phyloP scores from a whole-genome alignment of 2,888 invertebrate genomes.

The Pilophorus perplexus region DNA sequence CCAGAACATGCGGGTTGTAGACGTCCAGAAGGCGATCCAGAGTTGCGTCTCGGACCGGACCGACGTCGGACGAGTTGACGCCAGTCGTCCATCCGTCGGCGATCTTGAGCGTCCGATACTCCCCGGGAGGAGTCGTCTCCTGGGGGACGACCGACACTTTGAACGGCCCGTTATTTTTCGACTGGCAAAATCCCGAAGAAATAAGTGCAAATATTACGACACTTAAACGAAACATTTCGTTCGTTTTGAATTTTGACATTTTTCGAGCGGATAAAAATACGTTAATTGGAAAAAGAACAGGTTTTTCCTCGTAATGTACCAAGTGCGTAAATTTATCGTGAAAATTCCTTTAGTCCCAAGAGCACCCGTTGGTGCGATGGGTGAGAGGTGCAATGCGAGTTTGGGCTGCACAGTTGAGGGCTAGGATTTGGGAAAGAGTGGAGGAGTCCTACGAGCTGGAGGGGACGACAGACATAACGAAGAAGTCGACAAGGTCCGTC shows the following conservation, averaged over 20 bases:
- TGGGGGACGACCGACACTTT: slow-evolving; percentile 15
- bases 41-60: not conserved
- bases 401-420: not conserved
- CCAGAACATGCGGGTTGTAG: slow-evolving; percentile 40
- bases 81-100: no score
- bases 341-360: not conserved
- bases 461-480: no score
- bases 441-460: not conserved
- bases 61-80: not conserved
- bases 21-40: slow-evolving; percentile 37
- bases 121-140: slow-evolving; percentile 30
- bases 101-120: slow-evolving; percentile 15
- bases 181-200: not conserved
- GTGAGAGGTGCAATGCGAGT: not conserved
- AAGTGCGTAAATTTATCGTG: not conserved
- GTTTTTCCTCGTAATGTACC: not conserved
- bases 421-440: not conserved
- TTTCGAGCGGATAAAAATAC: not conserved
- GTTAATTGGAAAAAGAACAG: not conserved
- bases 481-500: no score
- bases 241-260: no score
- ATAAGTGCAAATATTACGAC: not conserved
- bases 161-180: slow-evolving; percentile 31
- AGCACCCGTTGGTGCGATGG: slow-evolving; percentile 1
- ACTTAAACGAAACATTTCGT: slow-evolving; percentile 1